Evolutionary conservation across 1,140 invertebrate species (phyloP), one percentile per base, ranked within the genome.

Genomic region (Diorhabda sublineata): DNA sequence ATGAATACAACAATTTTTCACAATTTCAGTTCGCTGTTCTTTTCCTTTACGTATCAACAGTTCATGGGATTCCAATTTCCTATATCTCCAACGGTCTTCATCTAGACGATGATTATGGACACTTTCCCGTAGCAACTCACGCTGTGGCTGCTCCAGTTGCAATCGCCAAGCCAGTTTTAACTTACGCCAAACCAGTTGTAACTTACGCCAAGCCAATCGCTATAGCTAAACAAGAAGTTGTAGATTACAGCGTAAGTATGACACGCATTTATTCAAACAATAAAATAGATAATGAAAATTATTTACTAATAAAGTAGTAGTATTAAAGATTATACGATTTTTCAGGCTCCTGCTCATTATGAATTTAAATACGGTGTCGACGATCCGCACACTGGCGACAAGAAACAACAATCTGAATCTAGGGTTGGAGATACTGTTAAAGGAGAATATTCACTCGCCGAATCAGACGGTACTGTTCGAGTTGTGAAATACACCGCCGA

Each of bases 401-500:
- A 45, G 26, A 69, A 69, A 62, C 57, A 61, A 47, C 80, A 67
- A 81, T 84, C 43, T 9, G 64, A 69, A 61, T 11, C 4, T 26
- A 26, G 68, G 7, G 41, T 63, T 2, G 58, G 62, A 9, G 68
- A 69, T 61, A 52, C 57, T 3, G 68, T 69, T 8, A 62, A 63
- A 42, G 77, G 77, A 9, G 58, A 79, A 74, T 86, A 84, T 81
- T 84, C 83, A 65, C 80, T 84, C 59, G 78, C 83, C 8, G 83
- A 84, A 72, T 80, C 84, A 42, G 84, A 85, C 71, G 84, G 84
- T 69, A 82, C 81, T 67, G 76, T 83, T 58, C 81, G 83, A 71
- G 84, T 83, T 57, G 83, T 85, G 45, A 77, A 82, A 72, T 85
- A 85, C 75, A 82, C 83, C 44, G 83, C 83, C 71, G 82, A 84